A percentile compares a stretch with the other conserved stretches of the same genome.
Evolutionary conservation across 1,140 invertebrate species (phyloP).

Genomic region (Gonioctena quinquepunctata): DNA sequence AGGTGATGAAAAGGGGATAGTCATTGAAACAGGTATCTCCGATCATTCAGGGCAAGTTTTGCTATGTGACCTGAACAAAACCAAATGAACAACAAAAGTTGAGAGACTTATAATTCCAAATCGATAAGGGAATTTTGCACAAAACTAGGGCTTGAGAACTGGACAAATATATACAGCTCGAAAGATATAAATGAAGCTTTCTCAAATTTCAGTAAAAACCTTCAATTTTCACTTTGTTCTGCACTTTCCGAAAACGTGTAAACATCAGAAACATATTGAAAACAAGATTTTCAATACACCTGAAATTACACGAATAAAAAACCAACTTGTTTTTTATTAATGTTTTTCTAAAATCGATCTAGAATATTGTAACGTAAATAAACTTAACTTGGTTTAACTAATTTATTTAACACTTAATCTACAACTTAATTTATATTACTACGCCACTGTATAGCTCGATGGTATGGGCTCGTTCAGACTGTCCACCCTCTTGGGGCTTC

Average conservation of each 20-base stretch:
- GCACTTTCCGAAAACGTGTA: neutral
- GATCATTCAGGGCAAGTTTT: too few relatives aligned
- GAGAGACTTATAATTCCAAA: neutral
- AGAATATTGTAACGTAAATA: too few relatives aligned
- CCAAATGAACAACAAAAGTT: conserved; percentile 6
- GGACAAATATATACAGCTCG: neutral
- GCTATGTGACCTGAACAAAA: neutral
- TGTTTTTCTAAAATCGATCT: too few relatives aligned
- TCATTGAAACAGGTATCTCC: neutral
- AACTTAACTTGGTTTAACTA: too few relatives aligned
- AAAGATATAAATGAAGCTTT: neutral
- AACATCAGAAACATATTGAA: neutral
- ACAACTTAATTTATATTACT: too few relatives aligned
- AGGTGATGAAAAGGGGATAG: neutral
- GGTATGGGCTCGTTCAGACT: too few relatives aligned
- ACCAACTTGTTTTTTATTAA: too few relatives aligned
- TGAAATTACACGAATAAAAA: neutral
- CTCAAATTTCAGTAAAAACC: neutral
- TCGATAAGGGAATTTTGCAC: neutral
- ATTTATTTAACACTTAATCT: too few relatives aligned
- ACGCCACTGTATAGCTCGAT: too few relatives aligned
- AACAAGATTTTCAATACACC: neutral
- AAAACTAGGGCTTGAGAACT: neutral
- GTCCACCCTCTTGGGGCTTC: too few relatives aligned
- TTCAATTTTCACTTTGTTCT: neutral